Conservation (phyloP, 1,140 invertebrate species). For the Trachymyrmex septentrionalis region DNA sequence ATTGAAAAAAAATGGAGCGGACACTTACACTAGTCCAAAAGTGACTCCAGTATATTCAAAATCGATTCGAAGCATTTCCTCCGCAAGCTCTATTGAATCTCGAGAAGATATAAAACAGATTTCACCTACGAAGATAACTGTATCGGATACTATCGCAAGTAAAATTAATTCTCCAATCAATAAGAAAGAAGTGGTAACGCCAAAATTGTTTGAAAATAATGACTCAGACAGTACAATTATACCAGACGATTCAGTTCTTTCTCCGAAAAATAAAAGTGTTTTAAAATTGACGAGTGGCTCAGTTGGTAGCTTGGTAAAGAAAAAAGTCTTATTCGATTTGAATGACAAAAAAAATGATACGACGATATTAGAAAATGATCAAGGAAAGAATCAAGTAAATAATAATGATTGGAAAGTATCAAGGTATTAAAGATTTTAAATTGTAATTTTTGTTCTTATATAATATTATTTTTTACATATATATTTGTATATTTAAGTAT, state of each 20-base stretch:
- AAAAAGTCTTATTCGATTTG: constrained; percentile 89
- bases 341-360: constrained; percentile 85
- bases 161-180: constrained; percentile 33
- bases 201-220: constrained; percentile 10
- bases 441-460: constrained; percentile 67
- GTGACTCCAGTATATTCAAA: background rate
- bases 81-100: constrained; percentile 42
- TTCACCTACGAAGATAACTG: constrained; percentile 26
- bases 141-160: background rate
- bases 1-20: background rate
- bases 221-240: constrained; percentile 10
- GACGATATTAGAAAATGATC: background rate
- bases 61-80: constrained; percentile 19
- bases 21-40: constrained; percentile 22
- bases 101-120: constrained; percentile 36
- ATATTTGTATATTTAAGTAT: constrained; percentile 42
- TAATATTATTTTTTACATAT: background rate
- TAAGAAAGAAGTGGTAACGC: background rate
- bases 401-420: constrained; percentile 86
- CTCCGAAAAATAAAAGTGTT: constrained; percentile 86
- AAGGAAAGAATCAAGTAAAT: constrained; percentile 80
- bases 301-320: constrained; percentile 86
- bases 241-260: constrained; percentile 47
- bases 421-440: constrained; percentile 84
- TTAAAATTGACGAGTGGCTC: constrained; percentile 87